phyloP scores from a whole-genome alignment of 1,140 invertebrate genomes.

The Phthorimaea operculella region DNA sequence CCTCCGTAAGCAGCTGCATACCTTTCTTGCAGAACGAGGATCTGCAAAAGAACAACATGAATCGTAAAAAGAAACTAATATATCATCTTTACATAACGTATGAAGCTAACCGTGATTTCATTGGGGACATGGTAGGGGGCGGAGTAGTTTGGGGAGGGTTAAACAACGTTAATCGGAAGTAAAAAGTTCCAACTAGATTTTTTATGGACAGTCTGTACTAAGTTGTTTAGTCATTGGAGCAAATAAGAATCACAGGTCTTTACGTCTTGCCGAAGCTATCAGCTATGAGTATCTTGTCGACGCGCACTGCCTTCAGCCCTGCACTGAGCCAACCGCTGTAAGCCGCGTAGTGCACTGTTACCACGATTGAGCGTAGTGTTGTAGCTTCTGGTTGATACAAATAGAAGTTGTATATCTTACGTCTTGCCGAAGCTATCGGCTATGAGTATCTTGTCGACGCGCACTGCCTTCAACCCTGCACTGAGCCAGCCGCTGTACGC shows the following conservation, averaged over 20 bases:
- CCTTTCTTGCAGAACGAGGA: slow-evolving; percentile 83
- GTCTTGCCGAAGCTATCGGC: slow-evolving; percentile 87
- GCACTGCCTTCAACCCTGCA: slow-evolving; percentile 81
- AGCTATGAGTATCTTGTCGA: slow-evolving; percentile 85
- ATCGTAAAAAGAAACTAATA: background rate
- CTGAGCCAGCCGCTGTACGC: slow-evolving; percentile 93
- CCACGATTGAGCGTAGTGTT: no score
- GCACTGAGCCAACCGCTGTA: slow-evolving; percentile 93
- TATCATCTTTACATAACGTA: background rate
- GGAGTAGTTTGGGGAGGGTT: no score
- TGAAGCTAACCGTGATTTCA: background rate
- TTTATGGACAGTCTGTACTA: no score
- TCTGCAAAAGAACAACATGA: slow-evolving; percentile 46
- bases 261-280: slow-evolving; percentile 86
- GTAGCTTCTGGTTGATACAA: no score
- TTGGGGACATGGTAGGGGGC: no score
- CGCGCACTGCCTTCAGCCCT: slow-evolving; percentile 79
- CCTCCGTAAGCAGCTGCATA: slow-evolving; percentile 79
- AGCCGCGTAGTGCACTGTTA: slow-evolving; percentile 85
- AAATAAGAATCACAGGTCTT: no score
- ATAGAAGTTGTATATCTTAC: no score
- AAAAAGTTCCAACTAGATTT: no score
- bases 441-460: slow-evolving; percentile 84
- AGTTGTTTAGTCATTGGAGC: no score
- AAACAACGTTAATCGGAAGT: no score